Conservation (phyloP, 2,888 invertebrate species). For the Dasypolia templi region DNA sequence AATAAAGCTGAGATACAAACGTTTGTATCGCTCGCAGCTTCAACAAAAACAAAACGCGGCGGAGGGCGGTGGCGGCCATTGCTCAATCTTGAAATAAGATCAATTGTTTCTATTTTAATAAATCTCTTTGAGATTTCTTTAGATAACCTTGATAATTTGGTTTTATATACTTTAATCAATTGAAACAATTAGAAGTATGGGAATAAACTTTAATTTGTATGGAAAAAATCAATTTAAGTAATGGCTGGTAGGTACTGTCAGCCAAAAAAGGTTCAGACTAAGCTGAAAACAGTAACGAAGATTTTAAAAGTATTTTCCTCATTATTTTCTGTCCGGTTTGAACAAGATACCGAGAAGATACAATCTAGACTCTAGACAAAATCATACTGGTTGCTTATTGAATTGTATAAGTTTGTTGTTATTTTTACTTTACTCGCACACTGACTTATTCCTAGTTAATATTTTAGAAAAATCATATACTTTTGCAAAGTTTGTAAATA, state of each 20-base stretch:
- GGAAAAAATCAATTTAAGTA: neutral
- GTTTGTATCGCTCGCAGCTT: slow-evolving; percentile 24
- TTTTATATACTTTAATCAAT: neutral
- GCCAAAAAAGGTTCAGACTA: neutral
- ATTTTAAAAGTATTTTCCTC: neutral
- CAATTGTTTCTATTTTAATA: slow-evolving; percentile 50
- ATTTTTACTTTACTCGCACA: no score
- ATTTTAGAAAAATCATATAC: no score
- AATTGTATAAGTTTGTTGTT: no score
- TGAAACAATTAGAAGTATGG: neutral
- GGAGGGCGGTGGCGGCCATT: slow-evolving; percentile 21
- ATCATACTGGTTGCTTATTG: no score
- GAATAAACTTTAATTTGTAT: neutral
- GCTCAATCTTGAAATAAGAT: slow-evolving; percentile 35
- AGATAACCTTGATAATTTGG: slow-evolving; percentile 22
- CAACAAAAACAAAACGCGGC: slow-evolving; percentile 39
- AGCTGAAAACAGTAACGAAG: neutral
- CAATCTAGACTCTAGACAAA: no score
- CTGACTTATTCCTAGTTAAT: no score
- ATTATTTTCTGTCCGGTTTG: neutral
- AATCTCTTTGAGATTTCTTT: slow-evolving; percentile 32
- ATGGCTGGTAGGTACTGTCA: neutral
- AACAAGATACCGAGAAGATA: no score
- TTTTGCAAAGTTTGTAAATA: no score
- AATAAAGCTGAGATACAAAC: slow-evolving; percentile 40